Base-by-base conservation (phyloP, 2,113 vertebrate genomes). In the Chlamydotis undulata region DNA sequence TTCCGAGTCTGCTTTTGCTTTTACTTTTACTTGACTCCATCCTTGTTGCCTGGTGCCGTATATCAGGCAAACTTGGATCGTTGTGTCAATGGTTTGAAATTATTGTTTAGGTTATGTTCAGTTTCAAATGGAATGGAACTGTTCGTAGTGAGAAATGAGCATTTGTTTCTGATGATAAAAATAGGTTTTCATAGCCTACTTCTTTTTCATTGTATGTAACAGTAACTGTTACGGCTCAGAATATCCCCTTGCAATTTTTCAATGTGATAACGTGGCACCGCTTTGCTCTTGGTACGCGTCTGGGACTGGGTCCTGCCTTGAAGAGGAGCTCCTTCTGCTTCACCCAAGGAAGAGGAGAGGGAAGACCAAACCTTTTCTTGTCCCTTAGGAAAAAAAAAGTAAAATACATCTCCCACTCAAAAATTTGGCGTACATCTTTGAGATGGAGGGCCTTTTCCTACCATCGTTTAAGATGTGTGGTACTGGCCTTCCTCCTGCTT, bases 131-230 rank as follows among this genome's bases (percentile, higher is more conserved):
- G 52, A 70, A 39, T 11, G 79, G 87, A 97, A 91, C 53, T 94
- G 21, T 63, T 71, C 61, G 88, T 85, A 89, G 93, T 88, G 95
- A 97, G 96, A 93, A 96, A 96, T 52, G 57, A 91, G 65, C 89
- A 29, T 91, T 98, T 95, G 83, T 94, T 97, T 92, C 68, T 35
- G 19, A 56, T 71, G 94, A 90, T 97, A 87, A 97, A 97, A 96
- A 92, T 79, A 96, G 89, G 87, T 95, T 98, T 97, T 96, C 79
- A 9, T 68, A 79, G 89, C 74, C 70, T 43, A 68, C 47, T 93
- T 96, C 61, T 89, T 89, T 94, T 88, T 71, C 52, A n/a, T 55
- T 86, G 87, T 80, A 49, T 2, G 15, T 79, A 85, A 61, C 55
- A 56, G 70, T 37, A 60, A 33, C 24, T 77, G 26, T 33, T 86